Conservation (phyloP, 2,113 vertebrate genomes). For the Lynx canadensis region DNA sequence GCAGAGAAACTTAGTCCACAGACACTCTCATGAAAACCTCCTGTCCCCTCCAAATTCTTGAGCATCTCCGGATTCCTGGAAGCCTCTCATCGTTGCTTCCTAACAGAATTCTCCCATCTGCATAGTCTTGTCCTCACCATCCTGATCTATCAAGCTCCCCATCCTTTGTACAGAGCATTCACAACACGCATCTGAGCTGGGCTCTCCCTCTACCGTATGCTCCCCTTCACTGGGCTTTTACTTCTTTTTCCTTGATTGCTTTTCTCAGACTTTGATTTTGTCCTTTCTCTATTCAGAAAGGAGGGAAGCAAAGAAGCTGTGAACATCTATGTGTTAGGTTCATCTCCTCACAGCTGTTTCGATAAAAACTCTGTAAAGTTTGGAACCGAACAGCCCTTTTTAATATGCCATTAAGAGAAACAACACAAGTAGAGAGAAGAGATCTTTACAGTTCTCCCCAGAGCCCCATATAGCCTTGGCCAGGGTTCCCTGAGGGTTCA, state of each 20-base stretch:
- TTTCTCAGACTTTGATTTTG: slow-evolving; percentile 30
- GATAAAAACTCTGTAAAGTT: neutral
- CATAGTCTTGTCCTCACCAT: neutral
- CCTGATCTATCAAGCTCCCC: neutral
- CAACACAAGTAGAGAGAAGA: neutral
- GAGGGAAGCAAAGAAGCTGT: neutral
- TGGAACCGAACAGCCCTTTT: neutral
- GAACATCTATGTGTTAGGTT: neutral
- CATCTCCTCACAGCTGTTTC: neutral
- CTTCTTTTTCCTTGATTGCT: neutral
- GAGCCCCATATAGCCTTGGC: neutral
- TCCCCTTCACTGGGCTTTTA: neutral
- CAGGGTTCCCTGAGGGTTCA: neutral
- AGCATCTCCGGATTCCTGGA: neutral
- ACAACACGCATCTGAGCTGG: neutral
- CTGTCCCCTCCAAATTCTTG: neutral
- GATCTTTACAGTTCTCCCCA: neutral
- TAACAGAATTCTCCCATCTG: neutral
- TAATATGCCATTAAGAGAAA: neutral
- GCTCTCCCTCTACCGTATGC: neutral
- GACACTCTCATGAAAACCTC: neutral
- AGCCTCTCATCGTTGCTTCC: neutral
- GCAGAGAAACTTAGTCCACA: neutral
- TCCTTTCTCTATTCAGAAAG: neutral
- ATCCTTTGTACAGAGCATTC: neutral